Base-by-base conservation (phyloP, 2,888 invertebrate genomes). In the Epinotia nisella region DNA sequence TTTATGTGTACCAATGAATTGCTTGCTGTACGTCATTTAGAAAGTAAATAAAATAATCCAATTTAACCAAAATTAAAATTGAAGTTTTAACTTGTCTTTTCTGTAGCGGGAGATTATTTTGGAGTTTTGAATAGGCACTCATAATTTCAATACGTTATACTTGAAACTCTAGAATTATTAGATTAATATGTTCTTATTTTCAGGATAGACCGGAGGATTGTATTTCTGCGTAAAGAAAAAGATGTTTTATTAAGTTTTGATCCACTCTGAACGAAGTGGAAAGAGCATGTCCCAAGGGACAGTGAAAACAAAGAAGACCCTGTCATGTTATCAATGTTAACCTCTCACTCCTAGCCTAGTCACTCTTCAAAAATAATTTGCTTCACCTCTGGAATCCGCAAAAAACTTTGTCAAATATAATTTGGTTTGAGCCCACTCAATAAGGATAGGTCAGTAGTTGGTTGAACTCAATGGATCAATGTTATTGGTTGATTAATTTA, bases 321-420 rank as follows among this genome's bases (percentile, higher is more conserved):
- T 19, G 45, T 41, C 49, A 24, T 35, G 51, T 58, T 58, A 35
- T 64, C 62, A 49, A 64, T 70, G 9, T 59, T 58, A 35, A 58
- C 56, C 51, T n/a, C 35, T 70, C 29, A 15, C 35, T 64, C 56
- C 49, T 53, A 56, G 62, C 55, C 15, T 53, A 56, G 62, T 41
- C 15, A 55, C 24, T n/a, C 45, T 62, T 59, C 49, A 61, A 70
- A 70, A 62, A 70, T 62, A 70, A 62, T 62, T 70, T 70, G 45
- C 45, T 62, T 56, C 19, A 45, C 45, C 19, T 56, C 19, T 19
- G 13, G 64, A 58, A 49, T 5, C 10, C n/a, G 56, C 51, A 62
- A 45, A 56, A 45, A 56, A 45, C 35, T 15, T 39, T 35, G 49
- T 39, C 55, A 49, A 56, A 58, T n/a, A 58, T 58, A 56, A 62